Evolutionary conservation across 2,888 invertebrate species (phyloP).

Genomic region (Thyatira batis): DNA sequence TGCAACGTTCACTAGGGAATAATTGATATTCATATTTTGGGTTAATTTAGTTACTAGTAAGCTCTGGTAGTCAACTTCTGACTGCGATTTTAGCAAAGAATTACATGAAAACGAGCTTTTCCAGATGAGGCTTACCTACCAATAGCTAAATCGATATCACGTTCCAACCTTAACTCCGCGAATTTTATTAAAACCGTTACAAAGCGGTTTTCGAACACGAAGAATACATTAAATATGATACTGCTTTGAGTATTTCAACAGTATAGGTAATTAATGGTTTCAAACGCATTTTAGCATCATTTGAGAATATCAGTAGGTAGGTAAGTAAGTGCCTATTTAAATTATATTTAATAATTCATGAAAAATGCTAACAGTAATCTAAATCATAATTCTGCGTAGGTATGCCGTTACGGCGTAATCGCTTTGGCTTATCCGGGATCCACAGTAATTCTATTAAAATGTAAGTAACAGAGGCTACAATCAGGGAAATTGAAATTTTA

Average conservation of each 20-base stretch:
- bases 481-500: slow-evolving; percentile 48
- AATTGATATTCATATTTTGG: no score
- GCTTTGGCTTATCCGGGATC: slow-evolving; percentile 24
- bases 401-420: slow-evolving; percentile 25
- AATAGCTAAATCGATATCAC: neutral
- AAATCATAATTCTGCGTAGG: slow-evolving; percentile 30
- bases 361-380: slow-evolving; percentile 10
- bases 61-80: no score
- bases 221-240: neutral
- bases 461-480: slow-evolving; percentile 27
- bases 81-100: neutral
- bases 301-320: neutral
- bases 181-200: neutral
- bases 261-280: no score
- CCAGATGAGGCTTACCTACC: neutral
- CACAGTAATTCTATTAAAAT: slow-evolving; percentile 38
- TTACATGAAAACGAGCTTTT: neutral
- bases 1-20: no score
- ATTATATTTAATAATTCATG: neutral
- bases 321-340: neutral
- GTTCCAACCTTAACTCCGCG: neutral
- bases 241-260: neutral
- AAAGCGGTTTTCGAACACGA: neutral
- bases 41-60: no score
- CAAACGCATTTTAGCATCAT: no score